Percentiles rank a stretch among this genome's conserved stretches.
These are phyloP conservation scores for Tangara arthus DNA, from an alignment of 2,797 vertebrate genomes.

Conservation along the genomic window DNA sequence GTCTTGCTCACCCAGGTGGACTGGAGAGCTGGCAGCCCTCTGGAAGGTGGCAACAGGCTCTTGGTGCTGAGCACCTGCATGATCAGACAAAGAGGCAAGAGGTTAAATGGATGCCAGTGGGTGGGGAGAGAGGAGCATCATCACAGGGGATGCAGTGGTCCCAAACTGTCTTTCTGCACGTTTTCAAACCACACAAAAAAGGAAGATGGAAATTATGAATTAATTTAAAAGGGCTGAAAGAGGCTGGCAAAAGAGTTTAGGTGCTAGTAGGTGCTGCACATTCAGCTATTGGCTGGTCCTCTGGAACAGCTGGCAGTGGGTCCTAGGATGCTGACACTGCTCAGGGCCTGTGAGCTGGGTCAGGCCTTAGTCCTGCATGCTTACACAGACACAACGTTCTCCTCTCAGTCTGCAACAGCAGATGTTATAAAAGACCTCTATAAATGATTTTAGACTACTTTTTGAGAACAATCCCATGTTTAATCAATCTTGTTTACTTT, in stretches of 20 bases:
- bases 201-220: neutral
- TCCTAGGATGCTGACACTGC: neutral
- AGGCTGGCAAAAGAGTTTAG: neutral
- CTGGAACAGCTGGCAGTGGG: neutral
- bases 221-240: neutral
- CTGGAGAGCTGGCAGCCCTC: slow-evolving; percentile 71
- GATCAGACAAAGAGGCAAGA: neutral
- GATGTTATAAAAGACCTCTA: neutral
- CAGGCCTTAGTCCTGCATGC: neutral
- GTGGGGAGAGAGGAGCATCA: accelerated
- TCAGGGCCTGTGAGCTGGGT: neutral
- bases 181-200: neutral
- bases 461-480: neutral
- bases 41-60: slow-evolving; percentile 69
- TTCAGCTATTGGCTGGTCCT: neutral
- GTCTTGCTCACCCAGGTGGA: slow-evolving; percentile 76
- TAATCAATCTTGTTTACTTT: neutral
- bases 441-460: neutral
- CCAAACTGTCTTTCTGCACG: neutral
- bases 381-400: accelerated
- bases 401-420: neutral
- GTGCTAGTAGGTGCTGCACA: neutral
- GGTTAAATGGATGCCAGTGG: neutral
- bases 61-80: slow-evolving; percentile 74
- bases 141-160: neutral